Conservation (phyloP, 2,113 vertebrate species). For the Crotophaga sulcirostris region DNA sequence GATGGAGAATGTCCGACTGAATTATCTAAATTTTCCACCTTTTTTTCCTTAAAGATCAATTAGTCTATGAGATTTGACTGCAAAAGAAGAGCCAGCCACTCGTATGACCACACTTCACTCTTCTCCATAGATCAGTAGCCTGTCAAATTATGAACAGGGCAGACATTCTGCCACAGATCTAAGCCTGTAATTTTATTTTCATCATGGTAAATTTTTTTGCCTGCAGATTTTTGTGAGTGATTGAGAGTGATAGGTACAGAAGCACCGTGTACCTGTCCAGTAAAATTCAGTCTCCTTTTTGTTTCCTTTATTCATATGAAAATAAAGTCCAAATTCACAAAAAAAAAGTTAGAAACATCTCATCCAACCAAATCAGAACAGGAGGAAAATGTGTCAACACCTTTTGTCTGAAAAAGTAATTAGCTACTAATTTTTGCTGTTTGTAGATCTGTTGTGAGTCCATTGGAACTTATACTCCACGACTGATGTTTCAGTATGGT, state of each 20-base stretch:
- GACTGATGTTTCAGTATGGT: not conserved
- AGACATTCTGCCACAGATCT: not conserved
- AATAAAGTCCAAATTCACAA: not conserved
- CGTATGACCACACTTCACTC: not conserved
- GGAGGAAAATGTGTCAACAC: not conserved
- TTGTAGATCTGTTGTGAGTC: not conserved
- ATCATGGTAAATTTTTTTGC: not conserved
- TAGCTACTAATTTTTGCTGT: not conserved
- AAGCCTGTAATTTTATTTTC: not conserved
- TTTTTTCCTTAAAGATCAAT: not conserved
- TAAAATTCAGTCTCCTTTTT: not conserved
- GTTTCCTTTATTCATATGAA: not conserved
- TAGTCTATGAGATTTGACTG: not conserved
- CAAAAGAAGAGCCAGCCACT: not conserved
- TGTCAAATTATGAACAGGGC: not conserved
- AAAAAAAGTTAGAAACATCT: not conserved
- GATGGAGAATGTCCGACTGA: not conserved
- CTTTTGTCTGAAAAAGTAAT: not conserved
- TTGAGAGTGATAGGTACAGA: not conserved
- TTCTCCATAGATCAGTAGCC: not conserved
- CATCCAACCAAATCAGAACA: not conserved
- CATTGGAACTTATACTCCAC: not conserved
- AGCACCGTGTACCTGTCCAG: not conserved
- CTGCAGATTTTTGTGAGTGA: not conserved
- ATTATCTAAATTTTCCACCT: not conserved